Evolutionary conservation across 1,140 invertebrate species (phyloP).

Genomic region (Drosophila ananassae): DNA sequence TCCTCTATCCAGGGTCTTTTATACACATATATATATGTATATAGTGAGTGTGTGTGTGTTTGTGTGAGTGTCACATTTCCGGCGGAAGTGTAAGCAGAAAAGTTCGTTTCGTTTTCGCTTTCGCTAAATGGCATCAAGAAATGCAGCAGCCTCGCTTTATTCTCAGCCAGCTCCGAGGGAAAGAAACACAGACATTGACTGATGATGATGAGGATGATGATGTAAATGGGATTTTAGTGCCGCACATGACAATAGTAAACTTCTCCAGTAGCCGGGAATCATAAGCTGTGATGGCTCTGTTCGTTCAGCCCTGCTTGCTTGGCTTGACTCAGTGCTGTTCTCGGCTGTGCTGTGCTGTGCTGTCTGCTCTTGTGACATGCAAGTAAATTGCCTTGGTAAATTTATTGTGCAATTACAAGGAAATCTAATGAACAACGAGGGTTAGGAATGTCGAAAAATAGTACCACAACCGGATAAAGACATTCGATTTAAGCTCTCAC

Average conservation of each 20-base stretch:
- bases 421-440: constrained; percentile 67
- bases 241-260: constrained; percentile 78
- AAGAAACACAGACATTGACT: constrained; percentile 65
- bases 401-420: constrained; percentile 76
- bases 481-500: constrained; percentile 1
- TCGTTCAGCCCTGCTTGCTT: constrained; percentile 18
- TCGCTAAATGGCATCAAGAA: constrained; percentile 79
- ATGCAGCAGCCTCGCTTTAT: constrained; percentile 77
- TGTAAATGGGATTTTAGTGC: constrained; percentile 82
- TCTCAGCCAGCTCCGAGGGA: constrained; percentile 36
- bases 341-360: constrained; percentile 1
- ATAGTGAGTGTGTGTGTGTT: background rate
- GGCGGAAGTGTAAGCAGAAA: constrained; percentile 79
- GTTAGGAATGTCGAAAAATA: background rate
- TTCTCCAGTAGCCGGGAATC: constrained; percentile 69
- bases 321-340: constrained; percentile 19
- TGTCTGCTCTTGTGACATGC: constrained; percentile 57
- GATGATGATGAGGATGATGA: constrained; percentile 82
- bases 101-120: constrained; percentile 61
- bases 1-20: constrained; percentile 32
- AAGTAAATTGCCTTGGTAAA: constrained; percentile 74
- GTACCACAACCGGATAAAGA: background rate
- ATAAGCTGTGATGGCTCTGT: constrained; percentile 73
- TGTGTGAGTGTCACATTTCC: constrained; percentile 65
- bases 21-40: constrained; percentile 2